Percentiles rank a stretch among this genome's conserved stretches.
Conservation (phyloP, 2,113 vertebrate species). For the Trematomus loennbergii region DNA sequence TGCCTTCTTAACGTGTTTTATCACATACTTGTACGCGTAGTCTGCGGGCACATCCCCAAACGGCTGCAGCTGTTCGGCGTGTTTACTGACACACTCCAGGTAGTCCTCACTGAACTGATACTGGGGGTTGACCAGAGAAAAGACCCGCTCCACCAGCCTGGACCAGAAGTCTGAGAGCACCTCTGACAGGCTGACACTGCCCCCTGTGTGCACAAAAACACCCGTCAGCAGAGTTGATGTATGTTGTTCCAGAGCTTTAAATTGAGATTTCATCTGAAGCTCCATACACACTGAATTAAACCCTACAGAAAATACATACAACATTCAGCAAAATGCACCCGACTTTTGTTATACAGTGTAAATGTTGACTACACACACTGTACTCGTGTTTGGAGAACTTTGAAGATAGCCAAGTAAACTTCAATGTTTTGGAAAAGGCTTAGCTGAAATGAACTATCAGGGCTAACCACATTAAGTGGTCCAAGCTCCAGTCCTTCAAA, state of each 20-base stretch:
- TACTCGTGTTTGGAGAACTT: neutral
- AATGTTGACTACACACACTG: neutral
- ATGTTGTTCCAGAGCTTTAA: neutral
- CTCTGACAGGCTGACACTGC: conserved; percentile 86
- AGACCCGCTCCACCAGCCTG: conserved; percentile 88
- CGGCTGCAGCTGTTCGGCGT: conserved; percentile 86
- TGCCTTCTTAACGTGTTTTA: neutral
- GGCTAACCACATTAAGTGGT: neutral
- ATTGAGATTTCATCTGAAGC: neutral
- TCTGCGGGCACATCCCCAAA: conserved; percentile 89
- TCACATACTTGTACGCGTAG: conserved; percentile 87
- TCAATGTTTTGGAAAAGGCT: neutral
- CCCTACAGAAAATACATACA: neutral
- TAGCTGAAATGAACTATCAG: neutral
- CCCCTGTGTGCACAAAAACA: conserved; percentile 67
- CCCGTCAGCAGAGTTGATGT: neutral
- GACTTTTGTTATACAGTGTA: neutral
- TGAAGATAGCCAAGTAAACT: neutral
- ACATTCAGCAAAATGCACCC: neutral
- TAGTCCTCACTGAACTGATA: conserved; percentile 90
- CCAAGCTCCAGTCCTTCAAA: neutral
- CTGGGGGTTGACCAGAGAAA: conserved; percentile 91
- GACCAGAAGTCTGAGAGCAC: conserved; percentile 92
- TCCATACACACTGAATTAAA: neutral
- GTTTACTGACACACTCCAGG: conserved; percentile 90